Evolutionary conservation across 1,140 invertebrate species (phyloP).

Genomic region (Cydia splendana): DNA sequence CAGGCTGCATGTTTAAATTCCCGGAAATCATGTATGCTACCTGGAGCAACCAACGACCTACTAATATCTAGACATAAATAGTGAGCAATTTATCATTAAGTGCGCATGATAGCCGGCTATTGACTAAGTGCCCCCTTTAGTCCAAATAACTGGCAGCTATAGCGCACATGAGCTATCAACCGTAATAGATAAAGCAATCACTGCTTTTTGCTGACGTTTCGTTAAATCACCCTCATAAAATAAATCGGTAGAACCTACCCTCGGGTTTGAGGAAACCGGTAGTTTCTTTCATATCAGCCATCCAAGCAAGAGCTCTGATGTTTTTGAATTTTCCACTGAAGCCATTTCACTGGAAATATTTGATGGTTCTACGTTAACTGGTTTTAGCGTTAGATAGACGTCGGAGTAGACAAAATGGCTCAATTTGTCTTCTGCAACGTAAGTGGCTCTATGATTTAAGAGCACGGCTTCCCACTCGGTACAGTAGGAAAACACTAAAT

Average conservation of each 20-base stretch:
- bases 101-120: slow-evolving; percentile 4
- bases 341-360: neutral
- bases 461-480: slow-evolving; percentile 48
- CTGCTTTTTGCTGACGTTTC: slow-evolving; percentile 32
- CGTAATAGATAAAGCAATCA: slow-evolving; percentile 30
- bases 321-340: neutral
- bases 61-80: slow-evolving; percentile 3
- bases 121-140: slow-evolving; percentile 13
- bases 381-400: slow-evolving; percentile 40
- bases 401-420: slow-evolving; percentile 50
- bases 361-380: neutral
- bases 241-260: slow-evolving; percentile 36
- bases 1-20: neutral
- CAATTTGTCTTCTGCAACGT: slow-evolving; percentile 55
- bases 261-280: slow-evolving; percentile 21
- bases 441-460: slow-evolving; percentile 61
- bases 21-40: neutral
- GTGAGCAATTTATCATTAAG: slow-evolving; percentile 13
- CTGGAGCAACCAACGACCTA: slow-evolving; percentile 2
- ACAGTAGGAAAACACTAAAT: slow-evolving; percentile 54
- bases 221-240: slow-evolving; percentile 35
- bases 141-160: slow-evolving; percentile 30
- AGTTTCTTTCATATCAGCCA: slow-evolving; percentile 28
- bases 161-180: slow-evolving; percentile 7
- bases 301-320: slow-evolving; percentile 5